These are phyloP conservation scores for Ophthalmolycus amberensis DNA, from an alignment of 2,113 vertebrate species.

Conservation along the genomic window DNA sequence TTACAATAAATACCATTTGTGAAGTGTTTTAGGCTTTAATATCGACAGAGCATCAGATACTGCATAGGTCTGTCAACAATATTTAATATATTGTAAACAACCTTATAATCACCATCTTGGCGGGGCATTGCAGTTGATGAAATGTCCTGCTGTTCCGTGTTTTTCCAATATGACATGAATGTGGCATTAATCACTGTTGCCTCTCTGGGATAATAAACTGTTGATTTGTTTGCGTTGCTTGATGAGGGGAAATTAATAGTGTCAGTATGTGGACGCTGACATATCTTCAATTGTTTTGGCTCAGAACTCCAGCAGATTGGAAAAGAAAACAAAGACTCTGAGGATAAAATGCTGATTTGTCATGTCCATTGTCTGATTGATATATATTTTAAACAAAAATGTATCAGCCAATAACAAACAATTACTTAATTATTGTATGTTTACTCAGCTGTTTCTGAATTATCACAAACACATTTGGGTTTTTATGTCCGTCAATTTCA, in stretches of 20 bases:
- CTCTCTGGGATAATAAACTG: constrained; percentile 14
- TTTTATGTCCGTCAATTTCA: not conserved
- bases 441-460: not conserved
- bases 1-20: not conserved
- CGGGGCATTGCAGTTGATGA: constrained; percentile 21
- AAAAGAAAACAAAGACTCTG: constrained; percentile 4
- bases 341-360: not conserved
- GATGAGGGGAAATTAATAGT: constrained; percentile 50
- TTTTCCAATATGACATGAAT: constrained; percentile 25
- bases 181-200: constrained; percentile 42
- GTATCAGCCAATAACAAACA: not conserved
- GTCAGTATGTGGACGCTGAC: constrained; percentile 19
- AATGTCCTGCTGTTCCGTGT: constrained; percentile 3
- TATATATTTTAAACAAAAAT: not conserved
- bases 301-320: not conserved
- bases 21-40: not conserved
- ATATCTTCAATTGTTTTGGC: constrained; percentile 25
- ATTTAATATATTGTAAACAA: constrained; percentile 1
- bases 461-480: not conserved
- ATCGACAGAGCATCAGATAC: not conserved
- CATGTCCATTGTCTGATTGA: not conserved
- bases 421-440: not conserved
- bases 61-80: not conserved
- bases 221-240: constrained; percentile 44
- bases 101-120: not conserved